These are phyloP conservation scores for Periparus ater DNA, from an alignment of 2,797 vertebrate genomes.

Conservation along the genomic window DNA sequence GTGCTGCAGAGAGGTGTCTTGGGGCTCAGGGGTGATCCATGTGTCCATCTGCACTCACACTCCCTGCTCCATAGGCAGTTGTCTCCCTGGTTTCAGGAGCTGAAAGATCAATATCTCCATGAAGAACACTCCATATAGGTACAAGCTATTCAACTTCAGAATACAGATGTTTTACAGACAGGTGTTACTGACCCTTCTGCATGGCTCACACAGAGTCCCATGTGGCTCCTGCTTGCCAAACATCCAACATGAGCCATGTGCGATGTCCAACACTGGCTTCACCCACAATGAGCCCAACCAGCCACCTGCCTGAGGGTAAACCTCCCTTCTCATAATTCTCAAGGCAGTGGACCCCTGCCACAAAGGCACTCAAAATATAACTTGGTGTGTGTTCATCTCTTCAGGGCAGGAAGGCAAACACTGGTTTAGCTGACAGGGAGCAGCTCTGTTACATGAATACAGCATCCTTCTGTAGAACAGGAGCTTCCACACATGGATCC, in stretches of 20 bases:
- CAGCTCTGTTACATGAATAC: not conserved
- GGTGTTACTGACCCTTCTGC: not conserved
- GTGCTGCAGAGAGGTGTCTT: not conserved
- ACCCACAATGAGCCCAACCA: not conserved
- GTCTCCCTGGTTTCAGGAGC: not conserved
- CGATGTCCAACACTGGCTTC: not conserved
- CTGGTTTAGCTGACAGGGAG: not conserved
- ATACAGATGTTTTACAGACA: not conserved
- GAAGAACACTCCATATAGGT: not conserved
- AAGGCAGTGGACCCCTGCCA: not conserved
- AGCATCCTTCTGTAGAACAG: not conserved
- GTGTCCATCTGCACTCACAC: not conserved
- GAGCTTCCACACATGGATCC: not conserved
- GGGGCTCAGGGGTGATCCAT: not conserved
- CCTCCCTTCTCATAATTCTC: not conserved
- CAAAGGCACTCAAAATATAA: not conserved
- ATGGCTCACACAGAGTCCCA: not conserved
- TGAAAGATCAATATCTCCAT: not conserved
- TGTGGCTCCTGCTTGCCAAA: accelerated
- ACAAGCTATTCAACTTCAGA: not conserved
- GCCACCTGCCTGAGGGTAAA: not conserved
- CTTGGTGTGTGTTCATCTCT: not conserved
- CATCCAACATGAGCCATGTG: accelerated
- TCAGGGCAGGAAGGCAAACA: not conserved
- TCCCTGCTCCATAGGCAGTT: not conserved